phyloP scores from a whole-genome alignment of 1,140 invertebrate species.

The Drosophila lacertosa region DNA sequence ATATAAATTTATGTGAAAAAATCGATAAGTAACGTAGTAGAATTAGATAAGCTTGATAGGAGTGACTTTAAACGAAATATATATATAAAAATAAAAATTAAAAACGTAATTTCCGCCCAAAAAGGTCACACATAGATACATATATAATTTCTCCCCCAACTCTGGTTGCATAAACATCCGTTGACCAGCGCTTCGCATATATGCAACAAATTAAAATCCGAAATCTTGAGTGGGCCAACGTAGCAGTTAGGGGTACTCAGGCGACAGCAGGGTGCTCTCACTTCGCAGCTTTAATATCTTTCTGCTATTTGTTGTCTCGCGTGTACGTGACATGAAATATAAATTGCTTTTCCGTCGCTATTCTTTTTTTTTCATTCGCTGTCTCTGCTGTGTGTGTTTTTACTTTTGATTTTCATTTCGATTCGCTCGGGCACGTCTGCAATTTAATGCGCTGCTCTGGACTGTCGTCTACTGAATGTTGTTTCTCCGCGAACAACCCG shows the following conservation, averaged over 20 bases:
- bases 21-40: conserved; percentile 30
- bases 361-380: conserved; percentile 4
- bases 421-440: conserved; percentile 59
- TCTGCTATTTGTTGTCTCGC: conserved; percentile 26
- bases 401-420: conserved; percentile 59
- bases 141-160: background rate
- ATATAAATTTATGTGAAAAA: conserved; percentile 10
- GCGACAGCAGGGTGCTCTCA: background rate
- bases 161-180: conserved; percentile 22
- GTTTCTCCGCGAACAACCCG: conserved; percentile 3
- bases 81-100: background rate
- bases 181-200: conserved; percentile 32
- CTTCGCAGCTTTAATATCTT: conserved; percentile 37
- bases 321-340: conserved; percentile 63
- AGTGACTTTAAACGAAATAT: background rate
- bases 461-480: conserved; percentile 18
- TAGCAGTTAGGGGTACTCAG: background rate
- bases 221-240: conserved; percentile 20
- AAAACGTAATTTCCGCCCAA: conserved; percentile 22
- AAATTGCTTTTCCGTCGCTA: conserved; percentile 38
- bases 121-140: conserved; percentile 11
- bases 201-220: conserved; percentile 56
- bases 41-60: conserved; percentile 23
- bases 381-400: conserved; percentile 9
- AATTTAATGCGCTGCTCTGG: conserved; percentile 44